These are phyloP conservation scores for Drosophila repleta DNA, from an alignment of 1,140 invertebrate species.

Conservation along the genomic window DNA sequence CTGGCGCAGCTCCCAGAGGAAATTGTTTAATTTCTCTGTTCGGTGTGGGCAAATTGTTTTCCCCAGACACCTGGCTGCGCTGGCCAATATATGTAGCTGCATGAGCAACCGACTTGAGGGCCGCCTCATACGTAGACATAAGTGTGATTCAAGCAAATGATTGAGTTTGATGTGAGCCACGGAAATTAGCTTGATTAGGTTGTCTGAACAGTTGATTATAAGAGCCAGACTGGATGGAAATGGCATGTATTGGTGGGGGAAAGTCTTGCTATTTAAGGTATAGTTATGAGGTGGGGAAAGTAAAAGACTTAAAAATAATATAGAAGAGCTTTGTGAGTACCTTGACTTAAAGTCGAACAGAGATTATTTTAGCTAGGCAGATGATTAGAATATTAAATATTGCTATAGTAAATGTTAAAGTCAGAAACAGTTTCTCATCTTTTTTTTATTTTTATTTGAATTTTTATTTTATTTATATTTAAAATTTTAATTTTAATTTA, in stretches of 20 bases:
- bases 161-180: slow-evolving; percentile 13
- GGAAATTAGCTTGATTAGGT: slow-evolving; percentile 48
- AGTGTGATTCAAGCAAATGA: neutral
- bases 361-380: too few relatives aligned
- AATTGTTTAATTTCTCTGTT: slow-evolving; percentile 35
- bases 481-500: too few relatives aligned
- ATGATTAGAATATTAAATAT: too few relatives aligned
- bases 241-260: neutral
- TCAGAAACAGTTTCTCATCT: too few relatives aligned
- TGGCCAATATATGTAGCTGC: slow-evolving; percentile 15
- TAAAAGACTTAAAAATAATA: too few relatives aligned
- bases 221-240: slow-evolving; percentile 12
- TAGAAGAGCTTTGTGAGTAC: too few relatives aligned
- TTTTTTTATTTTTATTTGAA: too few relatives aligned
- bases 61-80: neutral
- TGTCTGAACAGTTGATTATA: slow-evolving; percentile 26
- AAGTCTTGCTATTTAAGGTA: neutral
- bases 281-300: neutral
- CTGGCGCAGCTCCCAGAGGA: slow-evolving; percentile 2
- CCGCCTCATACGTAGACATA: neutral
- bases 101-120: neutral
- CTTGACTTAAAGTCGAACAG: too few relatives aligned
- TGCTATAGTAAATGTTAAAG: too few relatives aligned
- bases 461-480: too few relatives aligned
- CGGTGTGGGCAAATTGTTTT: neutral